phyloP scores from a whole-genome alignment of 2,888 invertebrate species.

The Nomada ruficornis region DNA sequence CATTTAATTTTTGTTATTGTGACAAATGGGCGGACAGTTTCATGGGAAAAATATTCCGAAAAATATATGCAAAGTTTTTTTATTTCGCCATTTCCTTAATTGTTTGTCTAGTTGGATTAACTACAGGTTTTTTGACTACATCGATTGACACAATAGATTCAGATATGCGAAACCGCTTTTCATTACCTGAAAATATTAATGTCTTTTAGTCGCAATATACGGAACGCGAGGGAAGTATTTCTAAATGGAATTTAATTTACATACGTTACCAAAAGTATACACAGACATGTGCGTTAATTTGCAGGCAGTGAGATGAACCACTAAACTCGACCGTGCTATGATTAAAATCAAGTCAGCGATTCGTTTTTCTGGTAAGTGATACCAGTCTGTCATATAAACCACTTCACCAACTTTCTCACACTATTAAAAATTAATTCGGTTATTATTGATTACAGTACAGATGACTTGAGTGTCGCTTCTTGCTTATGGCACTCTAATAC shows the following conservation, averaged over 20 bases:
- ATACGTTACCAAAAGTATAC: constrained; percentile 68
- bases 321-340: constrained; percentile 71
- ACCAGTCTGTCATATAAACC: constrained; percentile 71
- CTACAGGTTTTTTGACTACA: too few species aligned
- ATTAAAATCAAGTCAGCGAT: constrained; percentile 69
- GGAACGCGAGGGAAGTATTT: background rate
- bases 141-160: too few species aligned
- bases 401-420: constrained; percentile 58
- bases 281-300: constrained; percentile 75
- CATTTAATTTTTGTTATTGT: too few species aligned
- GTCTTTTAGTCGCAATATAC: too few species aligned
- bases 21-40: too few species aligned
- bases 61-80: too few species aligned
- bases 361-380: constrained; percentile 56
- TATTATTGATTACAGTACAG: too few species aligned
- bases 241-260: constrained; percentile 20
- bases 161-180: constrained; percentile 26
- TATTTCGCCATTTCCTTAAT: too few species aligned
- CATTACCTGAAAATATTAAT: constrained; percentile 53
- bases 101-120: too few species aligned
- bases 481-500: constrained; percentile 22
- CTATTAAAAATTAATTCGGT: constrained; percentile 19
- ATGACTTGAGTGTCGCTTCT: too few species aligned
- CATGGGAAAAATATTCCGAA: too few species aligned
- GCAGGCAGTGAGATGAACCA: constrained; percentile 75